Evolutionary conservation across 2,797 vertebrate genomes (phyloP), one percentile per base, ranked within the genome.

Genomic region (Ibycter americanus): DNA sequence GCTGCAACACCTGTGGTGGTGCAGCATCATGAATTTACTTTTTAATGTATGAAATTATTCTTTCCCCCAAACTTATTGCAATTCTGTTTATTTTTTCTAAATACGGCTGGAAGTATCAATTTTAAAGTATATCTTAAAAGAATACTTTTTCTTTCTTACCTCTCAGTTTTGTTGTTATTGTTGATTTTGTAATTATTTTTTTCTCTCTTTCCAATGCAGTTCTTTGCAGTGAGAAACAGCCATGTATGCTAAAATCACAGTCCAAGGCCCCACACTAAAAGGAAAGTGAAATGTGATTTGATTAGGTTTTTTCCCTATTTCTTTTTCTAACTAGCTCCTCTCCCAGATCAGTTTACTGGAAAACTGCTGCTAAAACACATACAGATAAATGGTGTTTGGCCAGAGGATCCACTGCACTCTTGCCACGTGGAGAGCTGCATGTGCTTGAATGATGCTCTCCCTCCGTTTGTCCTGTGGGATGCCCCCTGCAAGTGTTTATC

Each of bases 201-300:
- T 32, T 4, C 42, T 44, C 42, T 4, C n/a, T 72, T 36, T 76
- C n/a, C 10, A 38, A 0, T 0, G 1, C 8, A 2, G 31, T 38
- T 72, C 9, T 86, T 55, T 23, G 26, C 26, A 61, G 40, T 0
- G 8, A 71, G 27, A 40, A 67, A 38, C 15, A 68, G 42, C 14
- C 10, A 10, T 2, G 0, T 36, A 6, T 49, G 29, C 46, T 20
- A 65, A 80, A 80, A 59, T 49, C 65, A 36, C 12, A 58, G 47
- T 34, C 12, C 26, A 40, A 21, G 29, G 29, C 6, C 14, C 7
- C 44, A 29, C 4, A 11, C 13, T 26, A 52, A 68, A 51, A 40
- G 8, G 1, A 76, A 81, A 78, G n/a, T 11, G 4, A 3, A 59
- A 19, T 6, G 25, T 34, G 29, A 27, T 6, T 51, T 40, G 15